Conservation (phyloP, 2,113 vertebrate species). For the human region DNA sequence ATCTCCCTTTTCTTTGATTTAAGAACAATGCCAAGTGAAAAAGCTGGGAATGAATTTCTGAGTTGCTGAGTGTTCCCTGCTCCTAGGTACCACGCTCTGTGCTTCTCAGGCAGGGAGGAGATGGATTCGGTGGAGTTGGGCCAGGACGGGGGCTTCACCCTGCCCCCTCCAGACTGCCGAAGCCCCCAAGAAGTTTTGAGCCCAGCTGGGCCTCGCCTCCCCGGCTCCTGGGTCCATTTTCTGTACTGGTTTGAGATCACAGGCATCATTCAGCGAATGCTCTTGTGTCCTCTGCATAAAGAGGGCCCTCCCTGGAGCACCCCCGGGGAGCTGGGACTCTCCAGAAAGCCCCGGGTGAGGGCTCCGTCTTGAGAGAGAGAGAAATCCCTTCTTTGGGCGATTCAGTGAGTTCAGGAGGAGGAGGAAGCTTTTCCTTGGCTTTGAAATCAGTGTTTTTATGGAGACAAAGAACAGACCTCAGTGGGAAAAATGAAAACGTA, state of each 20-base stretch:
- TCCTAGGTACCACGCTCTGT: neutral
- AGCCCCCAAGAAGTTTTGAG: neutral
- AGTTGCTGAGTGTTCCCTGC: too few species aligned
- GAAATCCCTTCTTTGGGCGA: neutral
- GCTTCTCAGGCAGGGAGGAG: fast-evolving
- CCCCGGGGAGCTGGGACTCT: neutral
- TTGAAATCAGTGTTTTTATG: neutral
- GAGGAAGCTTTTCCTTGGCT: neutral
- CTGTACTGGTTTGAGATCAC: fast-evolving
- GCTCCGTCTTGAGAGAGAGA: neutral
- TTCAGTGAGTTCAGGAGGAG: neutral
- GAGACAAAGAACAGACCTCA: neutral
- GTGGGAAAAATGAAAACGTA: too few species aligned
- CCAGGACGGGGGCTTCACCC: fast-evolving
- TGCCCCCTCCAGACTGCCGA: neutral
- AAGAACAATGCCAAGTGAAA: neutral
- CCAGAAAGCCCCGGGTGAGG: fast-evolving
- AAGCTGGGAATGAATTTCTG: neutral
- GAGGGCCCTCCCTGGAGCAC: fast-evolving
- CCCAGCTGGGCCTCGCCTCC: too few species aligned
- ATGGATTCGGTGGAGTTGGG: neutral
- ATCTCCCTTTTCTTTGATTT: neutral
- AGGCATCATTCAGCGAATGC: fast-evolving
- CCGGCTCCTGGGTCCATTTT: neutral
- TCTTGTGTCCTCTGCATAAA: neutral